phyloP scores from a whole-genome alignment of 2,113 vertebrate species.

The Nothoprocta pentlandii region DNA sequence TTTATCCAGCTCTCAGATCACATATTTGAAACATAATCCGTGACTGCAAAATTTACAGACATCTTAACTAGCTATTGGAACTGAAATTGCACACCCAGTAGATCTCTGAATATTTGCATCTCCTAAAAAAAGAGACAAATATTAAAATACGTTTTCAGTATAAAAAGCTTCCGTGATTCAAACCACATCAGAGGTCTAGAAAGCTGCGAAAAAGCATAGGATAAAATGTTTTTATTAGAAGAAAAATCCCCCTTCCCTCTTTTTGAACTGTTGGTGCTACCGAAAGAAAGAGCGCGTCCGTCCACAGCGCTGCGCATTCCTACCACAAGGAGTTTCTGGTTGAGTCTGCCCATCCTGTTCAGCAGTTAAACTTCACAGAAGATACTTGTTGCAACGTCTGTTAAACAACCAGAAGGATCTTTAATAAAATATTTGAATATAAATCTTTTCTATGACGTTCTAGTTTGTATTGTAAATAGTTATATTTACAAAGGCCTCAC shows the following conservation, averaged over 20 bases:
- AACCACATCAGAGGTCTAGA: constrained; percentile 32
- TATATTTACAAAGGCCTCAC: constrained; percentile 74
- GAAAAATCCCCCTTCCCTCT: background rate
- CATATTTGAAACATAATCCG: constrained; percentile 19
- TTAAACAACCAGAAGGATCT: constrained; percentile 72
- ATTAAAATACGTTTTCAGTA: constrained; percentile 31
- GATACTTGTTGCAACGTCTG: constrained; percentile 77
- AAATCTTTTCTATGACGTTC: constrained; percentile 80
- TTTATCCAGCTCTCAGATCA: constrained; percentile 28
- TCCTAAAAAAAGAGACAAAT: constrained; percentile 58
- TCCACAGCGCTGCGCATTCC: background rate
- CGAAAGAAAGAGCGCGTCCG: background rate
- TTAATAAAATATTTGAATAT: constrained; percentile 86
- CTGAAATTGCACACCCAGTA: constrained; percentile 47
- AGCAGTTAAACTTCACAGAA: constrained; percentile 84
- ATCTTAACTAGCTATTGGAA: constrained; percentile 7
- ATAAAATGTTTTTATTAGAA: background rate
- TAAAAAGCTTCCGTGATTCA: constrained; percentile 19
- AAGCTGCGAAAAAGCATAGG: background rate
- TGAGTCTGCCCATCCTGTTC: constrained; percentile 59
- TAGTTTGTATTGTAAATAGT: constrained; percentile 72
- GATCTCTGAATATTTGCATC: constrained; percentile 30
- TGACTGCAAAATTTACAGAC: constrained; percentile 32
- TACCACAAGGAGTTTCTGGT: background rate
- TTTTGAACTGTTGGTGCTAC: background rate